Percentiles rank a stretch among this genome's conserved stretches.
These are phyloP conservation scores for Idaea straminata DNA, from an alignment of 2,888 invertebrate species.

Conservation along the genomic window DNA sequence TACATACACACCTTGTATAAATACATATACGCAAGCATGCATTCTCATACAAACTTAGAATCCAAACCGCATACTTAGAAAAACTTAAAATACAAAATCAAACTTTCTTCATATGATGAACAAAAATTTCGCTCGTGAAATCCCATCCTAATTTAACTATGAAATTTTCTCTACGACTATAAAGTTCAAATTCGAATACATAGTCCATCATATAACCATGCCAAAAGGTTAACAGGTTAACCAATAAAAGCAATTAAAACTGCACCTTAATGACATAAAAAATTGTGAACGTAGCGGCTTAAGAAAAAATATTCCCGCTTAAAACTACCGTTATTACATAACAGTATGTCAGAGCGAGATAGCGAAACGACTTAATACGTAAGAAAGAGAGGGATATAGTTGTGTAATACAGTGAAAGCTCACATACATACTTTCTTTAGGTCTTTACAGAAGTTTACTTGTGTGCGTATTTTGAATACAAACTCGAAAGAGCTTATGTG, in stretches of 20 bases:
- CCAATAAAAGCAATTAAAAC: constrained; percentile 10
- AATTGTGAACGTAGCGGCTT: constrained; percentile 50
- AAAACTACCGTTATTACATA: constrained; percentile 79
- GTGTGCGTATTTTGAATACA: constrained; percentile 64
- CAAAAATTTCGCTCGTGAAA: neutral
- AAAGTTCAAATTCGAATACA: constrained; percentile 10
- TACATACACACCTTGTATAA: constrained; percentile 26
- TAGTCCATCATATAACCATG: constrained; percentile 19
- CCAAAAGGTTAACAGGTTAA: constrained; percentile 6
- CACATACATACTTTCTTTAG: constrained; percentile 67
- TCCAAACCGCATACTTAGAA: neutral
- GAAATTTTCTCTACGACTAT: neutral
- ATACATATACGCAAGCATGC: constrained; percentile 35
- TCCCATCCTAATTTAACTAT: neutral
- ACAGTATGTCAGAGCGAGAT: constrained; percentile 62
- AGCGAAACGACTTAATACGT: constrained; percentile 32
- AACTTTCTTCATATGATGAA: neutral
- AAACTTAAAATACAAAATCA: neutral
- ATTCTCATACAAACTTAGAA: neutral
- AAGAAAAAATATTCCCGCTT: constrained; percentile 72
- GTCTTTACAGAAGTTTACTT: constrained; percentile 27
- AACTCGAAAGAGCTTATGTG: constrained; percentile 64
- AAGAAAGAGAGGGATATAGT: constrained; percentile 59
- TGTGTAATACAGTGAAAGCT: constrained; percentile 80
- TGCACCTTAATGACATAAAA: constrained; percentile 14